Conservation (phyloP, 2,797 vertebrate species). For the Neomorphus geoffroyi region DNA sequence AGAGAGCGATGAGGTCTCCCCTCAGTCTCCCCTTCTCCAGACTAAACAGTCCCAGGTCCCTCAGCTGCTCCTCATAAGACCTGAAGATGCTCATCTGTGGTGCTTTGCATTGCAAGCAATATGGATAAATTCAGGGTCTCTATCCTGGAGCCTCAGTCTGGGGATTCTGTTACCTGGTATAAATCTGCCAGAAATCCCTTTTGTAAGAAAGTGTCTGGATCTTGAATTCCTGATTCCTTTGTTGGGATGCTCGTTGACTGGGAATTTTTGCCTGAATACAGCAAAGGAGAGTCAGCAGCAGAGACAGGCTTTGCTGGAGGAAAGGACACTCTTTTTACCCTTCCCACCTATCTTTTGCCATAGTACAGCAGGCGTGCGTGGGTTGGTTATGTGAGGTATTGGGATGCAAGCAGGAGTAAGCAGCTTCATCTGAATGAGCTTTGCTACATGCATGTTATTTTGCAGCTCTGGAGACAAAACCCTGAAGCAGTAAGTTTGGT, state of each 20-base stretch:
- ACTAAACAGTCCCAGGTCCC: too few relatives aligned
- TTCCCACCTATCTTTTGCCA: neutral
- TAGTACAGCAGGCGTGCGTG: neutral
- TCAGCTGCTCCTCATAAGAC: too few relatives aligned
- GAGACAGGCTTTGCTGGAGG: neutral
- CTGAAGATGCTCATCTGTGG: neutral
- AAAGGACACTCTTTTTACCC: neutral
- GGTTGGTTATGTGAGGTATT: neutral
- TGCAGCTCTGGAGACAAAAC: neutral
- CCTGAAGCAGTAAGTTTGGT: neutral
- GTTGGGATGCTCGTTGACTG: neutral
- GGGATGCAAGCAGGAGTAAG: rapidly evolving
- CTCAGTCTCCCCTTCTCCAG: too few relatives aligned
- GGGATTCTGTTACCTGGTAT: neutral
- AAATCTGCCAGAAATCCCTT: neutral
- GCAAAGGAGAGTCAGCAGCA: neutral
- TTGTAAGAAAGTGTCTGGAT: neutral
- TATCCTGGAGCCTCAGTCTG: neutral
- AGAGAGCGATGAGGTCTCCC: too few relatives aligned
- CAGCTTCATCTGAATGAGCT: neutral
- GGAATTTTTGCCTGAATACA: neutral
- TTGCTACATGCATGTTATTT: neutral
- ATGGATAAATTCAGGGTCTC: neutral
- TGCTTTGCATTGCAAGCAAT: neutral
- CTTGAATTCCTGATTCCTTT: neutral